Evolutionary conservation across 1,140 invertebrate genomes (phyloP), one percentile per base, ranked within the genome.

Genomic region (Drosophila santomea): DNA sequence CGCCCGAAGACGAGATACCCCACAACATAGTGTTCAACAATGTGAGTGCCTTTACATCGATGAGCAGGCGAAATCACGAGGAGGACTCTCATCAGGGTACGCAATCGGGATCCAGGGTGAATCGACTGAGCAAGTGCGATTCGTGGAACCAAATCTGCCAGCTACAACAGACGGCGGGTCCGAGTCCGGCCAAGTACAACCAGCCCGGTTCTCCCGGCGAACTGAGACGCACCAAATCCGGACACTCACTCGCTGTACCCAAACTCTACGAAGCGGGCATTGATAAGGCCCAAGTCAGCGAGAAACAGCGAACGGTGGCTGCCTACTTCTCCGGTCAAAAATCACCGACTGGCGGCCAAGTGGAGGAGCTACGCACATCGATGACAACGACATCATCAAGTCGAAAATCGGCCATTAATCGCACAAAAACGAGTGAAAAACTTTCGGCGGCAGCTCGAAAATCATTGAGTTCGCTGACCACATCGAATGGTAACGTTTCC

Each of bases 251-350:
- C 68, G 94, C 94, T 10, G 93, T 96, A 17, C 95, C 96, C 0
- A 96, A 95, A 69, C 95, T 97, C 68, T 97, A 94, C 90, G 96
- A 97, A 91, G 96, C 96, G 6, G 95, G 96, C 23, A 95, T 96
- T 59, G 94, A 95, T 7, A 95, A 95, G 56, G 94, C 96, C n/a
- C 94, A 95, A 64, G 92, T 97, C 8, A 93, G 94, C 10, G 94
- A 95, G 35, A 97, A 97, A 93, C 95, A 96, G 79, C 94, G 94
- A 38, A 96, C 96, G 4, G 95, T 97, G 43, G 95, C 96, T 60
- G 95, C 96, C n/a, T 97, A 97, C 85, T 96, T 97, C 81, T 92
- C 93, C 2, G 93, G 93, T 1, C 92, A 93, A 47, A 92, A 92
- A 59, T 91, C 91, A 15, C 90, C 92, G 5, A 88, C 68, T 14